Percentiles rank a stretch among this genome's conserved stretches.
Conservation (phyloP, 2,113 vertebrate species). For the Hydrolagus affinis region DNA sequence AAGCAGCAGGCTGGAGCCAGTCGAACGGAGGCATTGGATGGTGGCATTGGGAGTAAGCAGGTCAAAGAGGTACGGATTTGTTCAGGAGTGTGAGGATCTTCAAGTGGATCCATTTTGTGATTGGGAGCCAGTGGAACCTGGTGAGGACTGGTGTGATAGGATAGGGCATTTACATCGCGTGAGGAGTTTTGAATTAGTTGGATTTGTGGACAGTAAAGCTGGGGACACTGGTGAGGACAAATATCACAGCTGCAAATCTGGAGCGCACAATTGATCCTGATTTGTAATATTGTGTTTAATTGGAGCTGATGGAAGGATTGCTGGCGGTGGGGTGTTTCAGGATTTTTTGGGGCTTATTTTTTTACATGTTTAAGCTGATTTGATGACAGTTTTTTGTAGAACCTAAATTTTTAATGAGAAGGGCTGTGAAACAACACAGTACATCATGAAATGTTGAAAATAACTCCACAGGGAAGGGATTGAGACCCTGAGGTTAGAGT, state of each 20-base stretch:
- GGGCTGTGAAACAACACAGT: background rate
- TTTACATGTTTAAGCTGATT: background rate
- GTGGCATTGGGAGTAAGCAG: too few species aligned
- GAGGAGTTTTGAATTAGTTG: too few species aligned
- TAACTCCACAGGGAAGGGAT: background rate
- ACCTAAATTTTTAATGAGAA: background rate
- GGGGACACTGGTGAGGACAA: background rate
- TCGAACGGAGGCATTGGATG: too few species aligned
- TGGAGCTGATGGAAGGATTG: background rate
- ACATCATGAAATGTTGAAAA: background rate
- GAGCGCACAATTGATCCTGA: background rate
- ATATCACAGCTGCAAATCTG: background rate
- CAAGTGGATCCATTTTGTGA: too few species aligned
- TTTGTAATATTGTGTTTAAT: background rate
- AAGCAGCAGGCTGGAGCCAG: too few species aligned
- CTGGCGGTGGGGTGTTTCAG: background rate
- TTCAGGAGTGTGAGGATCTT: too few species aligned
- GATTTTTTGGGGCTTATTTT: background rate
- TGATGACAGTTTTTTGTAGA: background rate
- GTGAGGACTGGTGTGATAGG: too few species aligned
- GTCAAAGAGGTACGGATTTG: too few species aligned
- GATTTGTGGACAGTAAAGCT: too few species aligned
- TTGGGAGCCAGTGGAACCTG: too few species aligned
- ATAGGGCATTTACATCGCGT: too few species aligned
- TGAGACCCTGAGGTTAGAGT: background rate